These are phyloP conservation scores for Pocillopora verrucosa DNA, from an alignment of 64 coral and sea anemone species.

Conservation along the genomic window DNA sequence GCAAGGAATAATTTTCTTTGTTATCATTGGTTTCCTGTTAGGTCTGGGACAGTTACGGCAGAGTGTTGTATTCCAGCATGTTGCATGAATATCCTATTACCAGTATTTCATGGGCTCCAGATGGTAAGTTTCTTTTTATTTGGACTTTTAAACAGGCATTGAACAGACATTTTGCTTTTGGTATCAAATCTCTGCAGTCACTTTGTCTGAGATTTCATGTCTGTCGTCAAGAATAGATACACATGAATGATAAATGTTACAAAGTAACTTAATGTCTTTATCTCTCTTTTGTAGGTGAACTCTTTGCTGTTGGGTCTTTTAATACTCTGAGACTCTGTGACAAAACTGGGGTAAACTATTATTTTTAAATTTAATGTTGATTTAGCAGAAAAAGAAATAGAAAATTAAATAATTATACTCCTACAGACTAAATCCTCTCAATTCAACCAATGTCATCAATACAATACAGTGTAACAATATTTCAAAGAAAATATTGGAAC, in stretches of 20 bases:
- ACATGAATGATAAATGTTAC: neutral
- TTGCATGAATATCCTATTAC: constrained; percentile 90
- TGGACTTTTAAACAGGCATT: neutral
- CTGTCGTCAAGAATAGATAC: no score
- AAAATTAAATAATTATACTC: no score
- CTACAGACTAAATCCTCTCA: no score
- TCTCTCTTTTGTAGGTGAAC: constrained; percentile 64
- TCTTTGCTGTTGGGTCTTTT: constrained; percentile 97
- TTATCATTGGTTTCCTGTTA: neutral
- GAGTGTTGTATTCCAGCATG: constrained; percentile 86
- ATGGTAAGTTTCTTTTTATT: constrained; percentile 51
- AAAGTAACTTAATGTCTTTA: neutral
- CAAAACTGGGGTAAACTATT: constrained; percentile 93
- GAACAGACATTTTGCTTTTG: no score
- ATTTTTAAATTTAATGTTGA: neutral
- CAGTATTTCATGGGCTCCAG: constrained; percentile 93
- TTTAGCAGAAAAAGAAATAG: no score
- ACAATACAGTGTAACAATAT: no score
- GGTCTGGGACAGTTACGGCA: constrained; percentile 99
- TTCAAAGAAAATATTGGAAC: no score
- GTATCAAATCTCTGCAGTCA: no score
- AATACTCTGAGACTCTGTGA: constrained; percentile 97
- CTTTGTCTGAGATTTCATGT: no score
- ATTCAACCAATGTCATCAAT: no score
- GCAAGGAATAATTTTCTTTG: neutral